A percentile compares a stretch with the other conserved stretches of the same genome.
phyloP scores from a whole-genome alignment of 2,797 vertebrate species.

The Heterohyrax brucei region DNA sequence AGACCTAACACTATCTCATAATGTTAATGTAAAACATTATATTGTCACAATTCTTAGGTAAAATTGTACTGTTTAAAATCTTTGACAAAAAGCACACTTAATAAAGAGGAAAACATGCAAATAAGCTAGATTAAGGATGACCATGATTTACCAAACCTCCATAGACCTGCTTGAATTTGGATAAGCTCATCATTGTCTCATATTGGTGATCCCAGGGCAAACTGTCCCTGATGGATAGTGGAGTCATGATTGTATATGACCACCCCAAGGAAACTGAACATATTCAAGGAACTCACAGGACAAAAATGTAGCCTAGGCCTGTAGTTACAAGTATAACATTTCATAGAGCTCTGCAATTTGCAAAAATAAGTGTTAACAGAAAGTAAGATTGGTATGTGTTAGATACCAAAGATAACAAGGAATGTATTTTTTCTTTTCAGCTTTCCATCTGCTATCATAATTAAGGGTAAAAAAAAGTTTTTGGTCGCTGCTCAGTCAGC shows the following conservation, averaged over 20 bases:
- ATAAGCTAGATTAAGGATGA: not conserved
- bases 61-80: not conserved
- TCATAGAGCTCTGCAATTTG: constrained; percentile 37
- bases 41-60: not conserved
- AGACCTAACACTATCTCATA: not conserved
- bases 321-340: not conserved
- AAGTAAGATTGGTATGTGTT: not conserved
- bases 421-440: not conserved
- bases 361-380: constrained; percentile 8
- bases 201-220: not conserved
- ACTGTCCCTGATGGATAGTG: not conserved
- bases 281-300: not conserved
- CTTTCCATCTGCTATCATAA: constrained; percentile 15
- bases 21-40: constrained; percentile 8
- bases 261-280: not conserved
- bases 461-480: not conserved
- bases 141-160: not conserved
- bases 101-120: not conserved
- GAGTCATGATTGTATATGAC: not conserved
- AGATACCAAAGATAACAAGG: not conserved
- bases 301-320: not conserved
- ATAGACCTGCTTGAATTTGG: not conserved
- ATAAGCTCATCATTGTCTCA: not conserved
- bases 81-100: not conserved
- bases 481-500: not conserved